Conservation (phyloP, 2,113 vertebrate species). For the Ictidomys tridecemlineatus region DNA sequence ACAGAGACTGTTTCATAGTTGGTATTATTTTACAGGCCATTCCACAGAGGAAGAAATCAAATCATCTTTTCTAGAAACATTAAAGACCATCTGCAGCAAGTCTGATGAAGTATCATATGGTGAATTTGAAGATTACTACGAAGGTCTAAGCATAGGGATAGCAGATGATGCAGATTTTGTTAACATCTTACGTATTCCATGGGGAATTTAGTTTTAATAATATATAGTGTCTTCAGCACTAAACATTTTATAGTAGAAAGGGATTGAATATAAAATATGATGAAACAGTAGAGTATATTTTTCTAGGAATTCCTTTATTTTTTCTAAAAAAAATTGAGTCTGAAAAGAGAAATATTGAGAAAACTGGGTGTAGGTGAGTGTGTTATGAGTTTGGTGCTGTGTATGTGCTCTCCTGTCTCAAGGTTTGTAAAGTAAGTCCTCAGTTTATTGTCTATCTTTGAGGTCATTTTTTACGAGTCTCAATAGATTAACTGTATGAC, state of each 20-base stretch:
- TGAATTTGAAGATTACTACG: conserved; percentile 93
- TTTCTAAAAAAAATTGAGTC: neutral
- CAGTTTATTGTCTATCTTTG: neutral
- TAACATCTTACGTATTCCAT: conserved; percentile 87
- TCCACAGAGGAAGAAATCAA: conserved; percentile 88
- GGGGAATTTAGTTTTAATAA: conserved; percentile 88
- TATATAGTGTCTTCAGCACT: neutral
- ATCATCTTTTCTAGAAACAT: conserved; percentile 88
- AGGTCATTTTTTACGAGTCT: conserved; percentile 56
- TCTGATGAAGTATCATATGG: conserved; percentile 88
- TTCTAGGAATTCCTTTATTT: neutral
- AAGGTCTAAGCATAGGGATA: conserved; percentile 90
- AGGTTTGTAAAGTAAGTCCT: neutral
- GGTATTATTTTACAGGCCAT: conserved; percentile 84
- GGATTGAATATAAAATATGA: conserved; percentile 47
- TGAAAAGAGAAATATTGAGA: conserved; percentile 40
- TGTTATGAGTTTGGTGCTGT: neutral
- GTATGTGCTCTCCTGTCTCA: neutral
- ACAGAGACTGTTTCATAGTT: conserved; percentile 59
- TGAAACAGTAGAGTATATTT: conserved; percentile 32
- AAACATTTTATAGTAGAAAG: conserved; percentile 36
- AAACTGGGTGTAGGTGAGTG: neutral
- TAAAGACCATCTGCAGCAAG: conserved; percentile 85
- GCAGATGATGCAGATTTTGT: conserved; percentile 88
- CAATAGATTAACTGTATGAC: neutral